Percentiles rank a stretch among this genome's conserved stretches.
These are phyloP conservation scores for Polydrusus tereticollis DNA, from an alignment of 2,888 invertebrate species.

Conservation along the genomic window DNA sequence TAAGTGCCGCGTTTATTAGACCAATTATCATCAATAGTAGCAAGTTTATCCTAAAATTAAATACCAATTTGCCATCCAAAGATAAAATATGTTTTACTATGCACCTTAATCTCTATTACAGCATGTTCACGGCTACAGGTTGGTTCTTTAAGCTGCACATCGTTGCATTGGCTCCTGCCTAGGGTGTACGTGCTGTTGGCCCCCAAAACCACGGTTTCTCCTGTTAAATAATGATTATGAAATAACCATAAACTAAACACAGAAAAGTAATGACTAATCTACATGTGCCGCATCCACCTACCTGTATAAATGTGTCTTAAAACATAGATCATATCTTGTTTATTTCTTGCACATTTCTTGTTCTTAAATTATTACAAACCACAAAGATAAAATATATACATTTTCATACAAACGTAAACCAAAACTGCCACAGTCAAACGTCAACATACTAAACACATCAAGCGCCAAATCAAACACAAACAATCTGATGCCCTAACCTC, in stretches of 20 bases:
- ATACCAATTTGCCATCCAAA: background rate
- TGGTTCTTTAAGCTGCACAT: background rate
- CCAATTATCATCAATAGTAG: constrained; percentile 4
- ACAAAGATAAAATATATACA: no score
- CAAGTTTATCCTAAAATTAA: constrained; percentile 7
- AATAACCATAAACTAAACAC: background rate
- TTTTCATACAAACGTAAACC: no score
- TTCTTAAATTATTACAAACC: no score
- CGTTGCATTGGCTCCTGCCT: background rate
- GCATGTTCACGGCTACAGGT: constrained; percentile 22
- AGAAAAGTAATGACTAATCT: no score
- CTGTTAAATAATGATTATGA: constrained; percentile 8
- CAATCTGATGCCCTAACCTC: no score
- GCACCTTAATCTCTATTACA: background rate
- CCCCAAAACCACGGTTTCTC: constrained; percentile 19
- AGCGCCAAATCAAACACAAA: no score
- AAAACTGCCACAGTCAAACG: no score
- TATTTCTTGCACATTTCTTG: no score
- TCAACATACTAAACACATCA: no score
- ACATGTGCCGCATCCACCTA: background rate
- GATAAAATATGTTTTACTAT: background rate
- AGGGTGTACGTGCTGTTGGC: background rate
- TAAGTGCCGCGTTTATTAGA: constrained; percentile 20
- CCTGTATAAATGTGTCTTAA: constrained; percentile 11
- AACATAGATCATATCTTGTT: constrained; percentile 15